Evolutionary conservation across 2,797 vertebrate species (phyloP).

Genomic region (Enteromius thamalakanensis): DNA sequence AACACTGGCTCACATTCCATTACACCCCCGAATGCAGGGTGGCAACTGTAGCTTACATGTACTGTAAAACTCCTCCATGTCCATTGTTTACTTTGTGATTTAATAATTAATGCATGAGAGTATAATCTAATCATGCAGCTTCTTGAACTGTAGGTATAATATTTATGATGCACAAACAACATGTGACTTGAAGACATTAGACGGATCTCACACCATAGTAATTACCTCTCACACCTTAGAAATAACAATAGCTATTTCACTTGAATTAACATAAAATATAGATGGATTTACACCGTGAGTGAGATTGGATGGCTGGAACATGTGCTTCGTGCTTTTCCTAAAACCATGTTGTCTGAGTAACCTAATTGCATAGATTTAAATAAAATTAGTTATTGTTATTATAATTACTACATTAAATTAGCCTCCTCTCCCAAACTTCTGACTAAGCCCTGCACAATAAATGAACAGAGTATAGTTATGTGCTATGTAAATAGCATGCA

Average conservation of each 20-base stretch:
- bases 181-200: constrained; percentile 24
- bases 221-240: constrained; percentile 28
- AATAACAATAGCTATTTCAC: background rate
- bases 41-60: constrained; percentile 14
- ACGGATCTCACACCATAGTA: constrained; percentile 20
- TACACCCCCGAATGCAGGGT: background rate
- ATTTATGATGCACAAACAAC: constrained; percentile 54
- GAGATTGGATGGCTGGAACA: background rate
- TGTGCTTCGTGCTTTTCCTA: background rate
- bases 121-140: constrained; percentile 35
- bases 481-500: background rate
- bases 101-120: constrained; percentile 4
- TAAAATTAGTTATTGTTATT: background rate
- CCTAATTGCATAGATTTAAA: constrained; percentile 37
- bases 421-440: background rate
- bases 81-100: background rate
- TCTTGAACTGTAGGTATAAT: constrained; percentile 46
- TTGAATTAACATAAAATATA: background rate
- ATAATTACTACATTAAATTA: background rate
- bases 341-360: constrained; percentile 3
- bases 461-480: background rate
- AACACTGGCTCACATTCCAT: no score
- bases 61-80: background rate
- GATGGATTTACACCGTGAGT: background rate
- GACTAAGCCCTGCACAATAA: background rate